Conservation (phyloP, 2,113 vertebrate species). For the Dicaeum eximium region DNA sequence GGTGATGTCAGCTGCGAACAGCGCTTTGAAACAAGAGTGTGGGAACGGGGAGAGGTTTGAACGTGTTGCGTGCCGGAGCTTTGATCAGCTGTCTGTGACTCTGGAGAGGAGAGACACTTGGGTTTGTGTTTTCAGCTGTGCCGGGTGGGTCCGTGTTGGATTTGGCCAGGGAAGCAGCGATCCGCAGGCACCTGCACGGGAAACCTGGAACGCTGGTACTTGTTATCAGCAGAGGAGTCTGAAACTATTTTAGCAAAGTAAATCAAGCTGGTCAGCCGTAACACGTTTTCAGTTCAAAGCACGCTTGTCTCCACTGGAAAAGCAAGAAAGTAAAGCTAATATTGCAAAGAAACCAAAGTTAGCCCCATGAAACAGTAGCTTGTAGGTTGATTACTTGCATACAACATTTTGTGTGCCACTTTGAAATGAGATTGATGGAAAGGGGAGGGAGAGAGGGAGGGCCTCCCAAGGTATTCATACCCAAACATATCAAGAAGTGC, state of each 20-base stretch:
- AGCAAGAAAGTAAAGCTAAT: background rate
- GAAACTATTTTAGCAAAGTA: background rate
- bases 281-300: background rate
- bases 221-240: background rate
- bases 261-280: background rate
- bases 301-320: background rate
- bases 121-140: slow-evolving; percentile 8
- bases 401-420: background rate
- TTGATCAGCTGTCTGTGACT: background rate
- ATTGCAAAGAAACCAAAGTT: background rate
- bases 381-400: background rate
- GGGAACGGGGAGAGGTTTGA: slow-evolving; percentile 16
- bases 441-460: background rate
- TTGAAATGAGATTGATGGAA: background rate
- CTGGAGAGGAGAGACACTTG: background rate
- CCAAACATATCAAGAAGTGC: background rate
- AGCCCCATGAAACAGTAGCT: background rate
- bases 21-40: background rate
- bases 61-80: background rate
- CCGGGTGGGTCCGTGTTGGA: background rate
- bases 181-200: background rate
- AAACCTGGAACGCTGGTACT: background rate
- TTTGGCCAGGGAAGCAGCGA: background rate
- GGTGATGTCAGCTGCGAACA: background rate
- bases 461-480: background rate